Conservation (phyloP, 2,888 invertebrate species). For the Eustalomyia histrio region DNA sequence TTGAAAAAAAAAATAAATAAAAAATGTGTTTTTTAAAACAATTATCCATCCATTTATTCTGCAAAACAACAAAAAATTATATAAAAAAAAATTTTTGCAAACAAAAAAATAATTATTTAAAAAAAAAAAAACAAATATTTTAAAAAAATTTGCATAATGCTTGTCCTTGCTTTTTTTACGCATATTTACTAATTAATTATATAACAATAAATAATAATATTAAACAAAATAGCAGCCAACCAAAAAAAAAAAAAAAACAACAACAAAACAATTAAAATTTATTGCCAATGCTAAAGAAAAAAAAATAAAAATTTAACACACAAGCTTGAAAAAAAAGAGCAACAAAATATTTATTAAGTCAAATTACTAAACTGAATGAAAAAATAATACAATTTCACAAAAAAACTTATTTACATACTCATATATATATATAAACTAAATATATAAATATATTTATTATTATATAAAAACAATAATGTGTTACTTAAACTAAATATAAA, state of each 20-base stretch:
- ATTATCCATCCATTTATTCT: conserved; percentile 71
- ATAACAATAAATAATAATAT: conserved; percentile 43
- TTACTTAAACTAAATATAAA: conserved; percentile 40
- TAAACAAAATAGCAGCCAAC: conserved; percentile 44
- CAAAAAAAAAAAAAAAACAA: conserved; percentile 26
- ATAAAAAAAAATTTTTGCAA: conserved; percentile 52
- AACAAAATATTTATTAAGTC: conserved; percentile 47
- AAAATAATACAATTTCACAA: conserved; percentile 25
- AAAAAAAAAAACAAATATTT: conserved; percentile 53
- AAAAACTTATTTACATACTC: conserved; percentile 67
- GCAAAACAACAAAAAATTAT: conserved; percentile 60
- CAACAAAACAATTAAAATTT: conserved; percentile 36
- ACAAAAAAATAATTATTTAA: conserved; percentile 47
- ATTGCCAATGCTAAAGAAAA: conserved; percentile 32
- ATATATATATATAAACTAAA: conserved; percentile 70
- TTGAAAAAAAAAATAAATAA: conserved; percentile 35
- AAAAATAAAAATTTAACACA: conserved; percentile 27
- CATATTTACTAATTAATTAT: conserved; percentile 63
- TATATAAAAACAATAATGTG: conserved; percentile 33
- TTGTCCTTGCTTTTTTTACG: conserved; percentile 67
- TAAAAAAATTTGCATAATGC: conserved; percentile 58
- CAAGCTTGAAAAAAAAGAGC: conserved; percentile 32
- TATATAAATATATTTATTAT: conserved; percentile 58
- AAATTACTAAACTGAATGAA: conserved; percentile 19
- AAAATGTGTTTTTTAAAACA: conserved; percentile 65